A percentile compares a stretch with the other conserved stretches of the same genome.
These are phyloP conservation scores for Phocides pigmalion DNA, from an alignment of 1,140 invertebrate genomes.

Conservation along the genomic window DNA sequence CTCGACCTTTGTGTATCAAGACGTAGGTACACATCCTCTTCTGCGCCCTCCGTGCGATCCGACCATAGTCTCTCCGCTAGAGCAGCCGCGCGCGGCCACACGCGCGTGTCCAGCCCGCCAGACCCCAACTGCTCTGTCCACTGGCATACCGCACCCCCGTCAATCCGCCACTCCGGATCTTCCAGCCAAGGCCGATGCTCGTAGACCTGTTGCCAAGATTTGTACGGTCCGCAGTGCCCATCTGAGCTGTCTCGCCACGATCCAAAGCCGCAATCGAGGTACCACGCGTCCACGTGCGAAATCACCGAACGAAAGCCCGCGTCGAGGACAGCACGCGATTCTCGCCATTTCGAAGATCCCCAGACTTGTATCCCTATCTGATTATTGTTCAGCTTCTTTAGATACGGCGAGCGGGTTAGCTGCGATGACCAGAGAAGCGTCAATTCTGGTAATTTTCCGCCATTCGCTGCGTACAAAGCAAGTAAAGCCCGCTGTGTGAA, in stretches of 20 bases:
- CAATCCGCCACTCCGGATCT: slow-evolving; percentile 81
- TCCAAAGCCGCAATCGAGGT: slow-evolving; percentile 93
- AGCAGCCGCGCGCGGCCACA: slow-evolving; percentile 89
- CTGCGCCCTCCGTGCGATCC: slow-evolving; percentile 67
- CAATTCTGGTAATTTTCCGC: slow-evolving; percentile 85
- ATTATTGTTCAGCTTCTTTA: slow-evolving; percentile 85
- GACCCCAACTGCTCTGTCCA: slow-evolving; percentile 89
- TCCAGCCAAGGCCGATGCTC: slow-evolving; percentile 89
- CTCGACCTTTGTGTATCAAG: slow-evolving; percentile 87
- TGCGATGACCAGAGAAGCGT: slow-evolving; percentile 92
- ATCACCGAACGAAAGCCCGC: slow-evolving; percentile 91
- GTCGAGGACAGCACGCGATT: slow-evolving; percentile 89
- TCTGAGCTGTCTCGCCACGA: slow-evolving; percentile 88
- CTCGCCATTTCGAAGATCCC: slow-evolving; percentile 90
- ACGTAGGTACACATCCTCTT: slow-evolving; percentile 86
- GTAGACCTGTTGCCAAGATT: slow-evolving; percentile 93
- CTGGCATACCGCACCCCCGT: slow-evolving; percentile 89
- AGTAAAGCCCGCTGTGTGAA: slow-evolving; percentile 88
- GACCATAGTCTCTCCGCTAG: slow-evolving; percentile 87
- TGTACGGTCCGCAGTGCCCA: slow-evolving; percentile 91
- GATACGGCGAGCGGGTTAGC: slow-evolving; percentile 89
- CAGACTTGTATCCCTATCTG: slow-evolving; percentile 88
- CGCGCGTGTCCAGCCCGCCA: slow-evolving; percentile 86
- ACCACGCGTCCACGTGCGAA: slow-evolving; percentile 94
- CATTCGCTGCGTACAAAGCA: slow-evolving; percentile 87